Evolutionary conservation across 2,797 vertebrate genomes (phyloP).

Genomic region (Astyanax mexicanus): DNA sequence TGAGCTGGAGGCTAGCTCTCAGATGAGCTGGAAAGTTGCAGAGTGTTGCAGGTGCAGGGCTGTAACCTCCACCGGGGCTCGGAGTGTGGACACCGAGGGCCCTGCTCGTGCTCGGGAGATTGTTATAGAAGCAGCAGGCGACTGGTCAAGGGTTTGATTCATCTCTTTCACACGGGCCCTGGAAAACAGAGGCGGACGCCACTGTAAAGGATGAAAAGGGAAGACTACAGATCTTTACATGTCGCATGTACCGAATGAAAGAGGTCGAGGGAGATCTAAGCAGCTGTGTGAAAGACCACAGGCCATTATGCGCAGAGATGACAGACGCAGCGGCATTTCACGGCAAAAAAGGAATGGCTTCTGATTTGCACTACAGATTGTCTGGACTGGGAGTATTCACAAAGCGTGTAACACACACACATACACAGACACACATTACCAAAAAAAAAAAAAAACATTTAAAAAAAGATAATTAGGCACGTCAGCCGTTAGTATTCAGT

Average conservation of each 20-base stretch:
- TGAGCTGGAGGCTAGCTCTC: not conserved
- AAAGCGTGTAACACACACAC: conserved; percentile 29
- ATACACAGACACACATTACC: conserved; percentile 13
- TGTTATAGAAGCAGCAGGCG: conserved; percentile 21
- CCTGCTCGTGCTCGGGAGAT: not conserved
- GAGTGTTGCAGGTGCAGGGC: not conserved
- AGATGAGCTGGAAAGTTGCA: not conserved
- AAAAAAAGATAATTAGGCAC: too few species aligned
- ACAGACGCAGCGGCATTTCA: conserved; percentile 21
- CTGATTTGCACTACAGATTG: conserved; percentile 54
- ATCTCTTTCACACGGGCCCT: conserved; percentile 2
- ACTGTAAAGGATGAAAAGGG: conserved; percentile 23
- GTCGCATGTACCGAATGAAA: conserved; percentile 23
- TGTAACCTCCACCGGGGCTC: conserved; percentile 5
- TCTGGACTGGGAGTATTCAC: conserved; percentile 31
- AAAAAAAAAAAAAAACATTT: not conserved
- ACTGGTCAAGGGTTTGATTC: conserved; percentile 43
- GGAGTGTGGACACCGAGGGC: conserved; percentile 15
- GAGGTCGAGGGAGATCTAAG: conserved; percentile 45
- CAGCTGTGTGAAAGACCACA: conserved; percentile 10
- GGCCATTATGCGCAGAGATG: conserved; percentile 28
- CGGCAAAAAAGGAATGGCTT: conserved; percentile 9
- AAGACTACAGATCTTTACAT: not conserved
- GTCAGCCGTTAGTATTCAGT: too few species aligned
- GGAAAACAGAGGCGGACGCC: conserved; percentile 5